Evolutionary conservation across 2,888 invertebrate genomes (phyloP), one percentile per base, ranked within the genome.

Genomic region (Patella pellucida): DNA sequence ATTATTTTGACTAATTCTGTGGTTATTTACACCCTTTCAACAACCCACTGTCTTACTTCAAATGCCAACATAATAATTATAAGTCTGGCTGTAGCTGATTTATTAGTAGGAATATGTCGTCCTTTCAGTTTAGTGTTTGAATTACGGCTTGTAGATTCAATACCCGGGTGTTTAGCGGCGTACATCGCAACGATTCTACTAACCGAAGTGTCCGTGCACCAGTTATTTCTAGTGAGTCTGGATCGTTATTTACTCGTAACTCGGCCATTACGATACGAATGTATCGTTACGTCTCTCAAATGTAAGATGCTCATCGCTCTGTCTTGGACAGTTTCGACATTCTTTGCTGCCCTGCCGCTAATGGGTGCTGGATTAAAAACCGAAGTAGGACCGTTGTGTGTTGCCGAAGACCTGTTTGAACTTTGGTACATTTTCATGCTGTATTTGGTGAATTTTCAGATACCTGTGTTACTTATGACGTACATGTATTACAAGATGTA

Each of bases 61-160:
- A 50, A 56, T 62, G 67, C 72, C 11, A 54, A 72, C 41, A 62
- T 67, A 19, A 72, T 72, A 16, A 72, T 72, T n/a, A 62, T 27
- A 15, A 72, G 72, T 62, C 67, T 72, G 23, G 67, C 72, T 16
- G 11, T 52, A 23, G 56, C 72, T 19, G 72, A 72, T 72, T 72
- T 72, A 27, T n/a, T 56, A 4, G 51, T 72, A 50, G 72, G 72
- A 5, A n/a, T 72, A 11, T 15, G 41, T 11, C 16, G 54, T n/a
- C 72, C 72, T 19, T 50, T 72, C 3, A 41, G 67, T n/a, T 15
- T 50, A 19, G 23, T 72, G 9, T 67, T 67, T 31, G 72, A 72
- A 52, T 50, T 72, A 3, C 31, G 15, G 3, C 9, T 72, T 5
- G 15, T 67, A 27, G 19, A 27, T 12, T n/a, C 56, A n/a, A 50